Conservation (phyloP, 2,888 invertebrate genomes). For the Drosophila prolongata region DNA sequence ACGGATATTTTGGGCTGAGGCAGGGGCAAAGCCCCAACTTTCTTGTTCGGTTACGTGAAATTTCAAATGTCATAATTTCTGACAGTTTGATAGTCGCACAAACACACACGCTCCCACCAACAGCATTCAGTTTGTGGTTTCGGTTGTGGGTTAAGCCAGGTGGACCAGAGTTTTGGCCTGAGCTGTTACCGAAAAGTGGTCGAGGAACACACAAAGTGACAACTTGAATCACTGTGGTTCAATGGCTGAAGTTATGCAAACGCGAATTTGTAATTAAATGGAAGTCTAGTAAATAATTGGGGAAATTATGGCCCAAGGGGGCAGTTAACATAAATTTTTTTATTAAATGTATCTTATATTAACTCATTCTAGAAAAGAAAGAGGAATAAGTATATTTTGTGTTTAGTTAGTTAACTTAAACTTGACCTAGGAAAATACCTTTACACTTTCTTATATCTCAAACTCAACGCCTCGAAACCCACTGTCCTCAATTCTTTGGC, state of each 20-base stretch:
- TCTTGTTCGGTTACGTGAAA: conserved; percentile 78
- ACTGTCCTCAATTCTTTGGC: conserved; percentile 23
- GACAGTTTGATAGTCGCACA: conserved; percentile 74
- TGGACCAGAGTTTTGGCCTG: conserved; percentile 41
- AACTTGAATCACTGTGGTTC: conserved; percentile 53
- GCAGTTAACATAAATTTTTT: no score
- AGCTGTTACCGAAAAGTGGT: conserved; percentile 69
- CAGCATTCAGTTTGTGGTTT: conserved; percentile 21
- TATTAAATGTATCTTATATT: no score
- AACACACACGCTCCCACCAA: conserved; percentile 26
- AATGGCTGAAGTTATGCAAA: conserved; percentile 3
- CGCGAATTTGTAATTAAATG: neutral
- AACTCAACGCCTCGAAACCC: neutral
- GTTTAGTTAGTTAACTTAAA: neutral
- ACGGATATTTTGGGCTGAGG: conserved; percentile 52
- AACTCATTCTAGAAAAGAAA: no score
- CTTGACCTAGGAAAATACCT: neutral
- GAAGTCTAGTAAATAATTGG: no score
- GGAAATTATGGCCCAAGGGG: neutral
- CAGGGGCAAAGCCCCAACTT: conserved; percentile 59
- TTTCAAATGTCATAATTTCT: conserved; percentile 81
- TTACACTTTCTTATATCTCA: neutral
- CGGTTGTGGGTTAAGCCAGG: conserved; percentile 43
- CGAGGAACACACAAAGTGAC: conserved; percentile 54
- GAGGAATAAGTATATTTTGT: no score